Conservation (phyloP, 1,140 invertebrate genomes). For the Drosophila virilis region DNA sequence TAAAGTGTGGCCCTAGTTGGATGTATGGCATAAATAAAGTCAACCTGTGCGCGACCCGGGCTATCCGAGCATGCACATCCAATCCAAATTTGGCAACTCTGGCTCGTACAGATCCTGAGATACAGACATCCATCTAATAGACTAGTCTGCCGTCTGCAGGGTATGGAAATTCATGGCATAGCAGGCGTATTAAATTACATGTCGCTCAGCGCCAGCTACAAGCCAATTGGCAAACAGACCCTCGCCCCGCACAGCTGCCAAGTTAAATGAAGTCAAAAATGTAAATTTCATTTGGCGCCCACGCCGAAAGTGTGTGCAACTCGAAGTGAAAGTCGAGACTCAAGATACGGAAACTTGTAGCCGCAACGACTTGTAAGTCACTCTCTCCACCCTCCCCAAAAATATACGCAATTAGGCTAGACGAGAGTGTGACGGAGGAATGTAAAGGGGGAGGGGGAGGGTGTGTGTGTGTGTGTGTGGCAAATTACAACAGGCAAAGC, state of each 20-base stretch:
- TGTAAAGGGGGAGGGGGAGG: too few species aligned
- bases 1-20: too few species aligned
- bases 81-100: too few species aligned
- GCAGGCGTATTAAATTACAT: constrained; percentile 68
- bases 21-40: too few species aligned
- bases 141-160: not conserved
- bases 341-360: constrained; percentile 32
- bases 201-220: constrained; percentile 51
- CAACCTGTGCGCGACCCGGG: too few species aligned
- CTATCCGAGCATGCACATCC: too few species aligned
- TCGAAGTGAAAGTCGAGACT: constrained; percentile 18
- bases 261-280: constrained; percentile 81
- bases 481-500: constrained; percentile 52
- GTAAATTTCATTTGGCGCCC: constrained; percentile 73
- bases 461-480: not conserved
- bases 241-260: constrained; percentile 45
- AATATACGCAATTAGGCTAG: constrained; percentile 67
- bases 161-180: constrained; percentile 27
- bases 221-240: constrained; percentile 61
- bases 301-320: constrained; percentile 20
- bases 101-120: too few species aligned
- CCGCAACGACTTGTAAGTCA: constrained; percentile 54
- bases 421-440: not conserved
- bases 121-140: too few species aligned
- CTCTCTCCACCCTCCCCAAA: not conserved